Evolutionary conservation across 1,140 invertebrate genomes (phyloP).

Genomic region (Penaeus japonicus): DNA sequence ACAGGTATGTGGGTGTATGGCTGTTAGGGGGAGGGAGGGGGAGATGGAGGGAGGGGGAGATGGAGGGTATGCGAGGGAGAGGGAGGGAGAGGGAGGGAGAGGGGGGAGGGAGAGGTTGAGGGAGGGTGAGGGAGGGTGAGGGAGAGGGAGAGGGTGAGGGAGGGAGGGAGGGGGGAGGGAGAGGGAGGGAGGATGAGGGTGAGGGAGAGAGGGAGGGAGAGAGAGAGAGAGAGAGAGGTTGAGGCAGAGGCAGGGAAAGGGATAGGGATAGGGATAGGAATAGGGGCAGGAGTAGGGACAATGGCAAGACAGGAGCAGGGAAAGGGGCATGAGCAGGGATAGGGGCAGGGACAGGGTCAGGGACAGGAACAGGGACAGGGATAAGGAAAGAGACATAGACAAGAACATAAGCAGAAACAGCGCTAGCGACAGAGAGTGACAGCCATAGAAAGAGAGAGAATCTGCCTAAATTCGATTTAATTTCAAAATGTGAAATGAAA

Average conservation of each 20-base stretch:
- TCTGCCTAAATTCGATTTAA: no score
- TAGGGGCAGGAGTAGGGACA: neutral
- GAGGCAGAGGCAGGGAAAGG: neutral
- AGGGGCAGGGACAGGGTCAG: no score
- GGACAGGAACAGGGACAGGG: no score
- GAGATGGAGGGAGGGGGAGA: constrained; percentile 66
- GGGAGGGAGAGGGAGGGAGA: constrained; percentile 65
- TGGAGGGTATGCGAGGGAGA: no score
- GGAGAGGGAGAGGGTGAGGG: neutral
- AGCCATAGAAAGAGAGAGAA: no score
- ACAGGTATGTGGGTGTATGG: constrained; percentile 69
- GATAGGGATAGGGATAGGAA: neutral
- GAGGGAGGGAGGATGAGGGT: constrained; percentile 71
- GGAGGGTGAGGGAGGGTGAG: neutral
- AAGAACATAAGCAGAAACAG: no score
- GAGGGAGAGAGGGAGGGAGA: neutral
- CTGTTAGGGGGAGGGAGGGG: neutral
- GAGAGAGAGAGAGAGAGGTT: neutral
- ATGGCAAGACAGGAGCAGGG: no score
- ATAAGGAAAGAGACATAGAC: no score
- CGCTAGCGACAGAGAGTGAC: no score
- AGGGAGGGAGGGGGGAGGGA: constrained; percentile 67
- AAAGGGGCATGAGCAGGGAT: no score
- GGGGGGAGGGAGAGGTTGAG: neutral
- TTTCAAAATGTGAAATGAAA: no score